A percentile compares a stretch with the other conserved stretches of the same genome.
Evolutionary conservation across 1,140 invertebrate species (phyloP).

Genomic region (Stenopsyche tienmushanensis): DNA sequence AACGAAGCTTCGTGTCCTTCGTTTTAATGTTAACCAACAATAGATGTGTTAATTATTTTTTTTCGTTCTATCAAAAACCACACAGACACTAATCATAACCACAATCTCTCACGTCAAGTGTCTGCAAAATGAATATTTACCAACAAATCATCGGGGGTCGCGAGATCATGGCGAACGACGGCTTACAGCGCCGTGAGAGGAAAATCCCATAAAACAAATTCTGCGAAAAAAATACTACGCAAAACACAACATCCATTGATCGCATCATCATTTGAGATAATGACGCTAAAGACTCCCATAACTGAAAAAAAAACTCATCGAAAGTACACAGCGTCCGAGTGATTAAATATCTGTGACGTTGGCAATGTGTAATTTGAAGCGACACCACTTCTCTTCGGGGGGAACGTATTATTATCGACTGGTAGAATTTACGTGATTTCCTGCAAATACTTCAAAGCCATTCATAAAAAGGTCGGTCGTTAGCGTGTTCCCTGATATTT

Average conservation of each 20-base stretch:
- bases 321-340: not conserved
- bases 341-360: not conserved
- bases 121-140: not conserved
- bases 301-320: too few relatives aligned
- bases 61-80: not conserved
- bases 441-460: too few relatives aligned
- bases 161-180: not conserved
- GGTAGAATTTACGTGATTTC: too few relatives aligned
- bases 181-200: not conserved
- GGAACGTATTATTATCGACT: too few relatives aligned
- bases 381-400: not conserved
- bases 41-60: too few relatives aligned
- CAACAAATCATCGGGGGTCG: constrained; percentile 2
- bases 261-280: not conserved
- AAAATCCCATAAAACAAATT: not conserved
- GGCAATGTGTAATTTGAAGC: not conserved
- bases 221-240: not conserved
- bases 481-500: too few relatives aligned
- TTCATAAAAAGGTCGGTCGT: too few relatives aligned
- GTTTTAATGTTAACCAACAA: not conserved
- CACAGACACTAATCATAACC: not conserved
- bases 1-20: not conserved
- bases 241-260: not conserved
- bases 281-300: not conserved
- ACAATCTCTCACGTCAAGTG: not conserved